These are phyloP conservation scores for human (Homo sapiens) DNA, from an alignment of 2,113 vertebrate genomes.

Conservation along the genomic window GRCh38 chr18:31140501-31141000, in stretches of 20 bases:
- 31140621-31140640: background rate
- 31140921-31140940: too few relatives aligned
- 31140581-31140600: background rate
- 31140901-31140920: too few relatives aligned
- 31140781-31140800: background rate
- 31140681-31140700: background rate
- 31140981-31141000: too few relatives aligned
- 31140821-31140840: too few relatives aligned
- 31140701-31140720: background rate
- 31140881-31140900: too few relatives aligned
- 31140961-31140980: too few relatives aligned
- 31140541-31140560: background rate
- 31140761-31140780: background rate
- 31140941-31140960: too few relatives aligned
- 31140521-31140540: background rate
- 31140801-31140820: background rate
- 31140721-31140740: background rate
- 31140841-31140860: too few relatives aligned
- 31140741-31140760: background rate
- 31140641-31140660: background rate
- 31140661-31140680: background rate
- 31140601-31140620: background rate
- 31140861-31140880: too few relatives aligned
- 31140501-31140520: background rate
- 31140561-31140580: conserved; percentile 43